phyloP scores from a whole-genome alignment of 2,797 vertebrate species.

The Melanotaenia nigrans region DNA sequence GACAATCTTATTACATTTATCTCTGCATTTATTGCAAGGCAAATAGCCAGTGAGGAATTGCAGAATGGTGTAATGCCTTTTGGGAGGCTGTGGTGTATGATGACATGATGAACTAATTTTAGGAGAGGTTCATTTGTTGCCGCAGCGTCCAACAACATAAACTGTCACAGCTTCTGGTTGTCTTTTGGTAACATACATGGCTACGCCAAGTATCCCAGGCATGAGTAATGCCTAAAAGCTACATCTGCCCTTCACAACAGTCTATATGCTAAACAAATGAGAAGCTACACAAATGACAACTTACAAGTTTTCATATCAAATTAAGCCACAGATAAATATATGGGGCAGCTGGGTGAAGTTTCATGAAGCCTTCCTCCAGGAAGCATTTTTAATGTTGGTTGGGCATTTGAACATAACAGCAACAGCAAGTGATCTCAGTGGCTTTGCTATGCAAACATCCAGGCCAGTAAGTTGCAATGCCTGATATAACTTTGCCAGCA shows the following conservation, averaged over 20 bases:
- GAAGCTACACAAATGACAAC: slow-evolving; percentile 26
- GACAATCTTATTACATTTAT: slow-evolving; percentile 19
- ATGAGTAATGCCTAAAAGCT: slow-evolving; percentile 59
- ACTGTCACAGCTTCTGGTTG: slow-evolving; percentile 58
- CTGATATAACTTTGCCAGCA: slow-evolving; percentile 82
- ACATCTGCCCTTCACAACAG: slow-evolving; percentile 48
- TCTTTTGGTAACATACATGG: slow-evolving; percentile 67
- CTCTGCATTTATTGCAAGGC: slow-evolving; percentile 31
- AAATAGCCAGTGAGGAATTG: slow-evolving; percentile 37
- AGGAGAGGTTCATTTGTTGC: slow-evolving; percentile 62
- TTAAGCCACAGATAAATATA: slow-evolving; percentile 12
- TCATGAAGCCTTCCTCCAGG: slow-evolving; percentile 17
- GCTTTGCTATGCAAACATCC: slow-evolving; percentile 73
- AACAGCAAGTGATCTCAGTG: slow-evolving; percentile 78
- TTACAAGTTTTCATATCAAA: slow-evolving; percentile 27
- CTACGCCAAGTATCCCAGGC: slow-evolving; percentile 71
- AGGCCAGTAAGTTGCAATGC: slow-evolving; percentile 67
- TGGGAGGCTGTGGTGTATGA: slow-evolving; percentile 29
- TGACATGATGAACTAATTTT: slow-evolving; percentile 67
- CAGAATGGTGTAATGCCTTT: slow-evolving; percentile 46
- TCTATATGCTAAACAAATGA: slow-evolving; percentile 48
- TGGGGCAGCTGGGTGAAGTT: slow-evolving; percentile 5
- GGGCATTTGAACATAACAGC: slow-evolving; percentile 56
- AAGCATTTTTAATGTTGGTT: slow-evolving; percentile 20
- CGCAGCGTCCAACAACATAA: slow-evolving; percentile 62